Evolutionary conservation across 2,888 invertebrate species (phyloP), one percentile per base, ranked within the genome.

Genomic region (Melieria crassipennis): DNA sequence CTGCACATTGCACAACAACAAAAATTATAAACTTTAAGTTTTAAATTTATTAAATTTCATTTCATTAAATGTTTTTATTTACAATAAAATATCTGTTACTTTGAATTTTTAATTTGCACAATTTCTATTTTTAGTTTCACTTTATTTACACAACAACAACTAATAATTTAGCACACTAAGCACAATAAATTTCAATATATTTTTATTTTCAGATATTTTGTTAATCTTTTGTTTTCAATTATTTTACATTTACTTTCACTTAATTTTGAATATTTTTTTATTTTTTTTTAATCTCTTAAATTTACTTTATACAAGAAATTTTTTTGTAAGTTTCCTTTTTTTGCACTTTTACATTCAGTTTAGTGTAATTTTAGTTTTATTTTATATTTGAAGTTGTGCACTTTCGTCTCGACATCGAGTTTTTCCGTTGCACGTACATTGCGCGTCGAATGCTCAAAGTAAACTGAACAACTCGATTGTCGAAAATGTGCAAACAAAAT

Each of bases 371-470:
- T 30, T 30, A 30, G 30, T 30, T 30, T 30, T 30, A 30, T 30
- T 30, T 30, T 52, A 3, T 55, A 55, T 61, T n/a, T 61, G 1
- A 47, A 7, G 10, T 13, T 61, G 10, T 4, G n/a, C 67, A 61
- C 67, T 67, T 52, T 67, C 67, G 67, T 43, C 63, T 47, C 58
- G 65, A 13, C 30, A 30, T 30, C 30, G 30, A 16, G 13, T 56
- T n/a, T 56, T 56, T 5, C 47, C 65, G n/a, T 65, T 30, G 64
- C 64, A 67, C 52, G 70, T 67, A 72, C 72, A 56, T 43, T n/a
- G 65, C 70, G 68, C 72, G 70, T 61, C 74, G 72, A 72, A 65
- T 63, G 74, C 72, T 72, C 56, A 65, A 70, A 70, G 67, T 70
- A 63, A 74, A 74, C 74, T 74, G 63, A 72, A 61, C 62, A 43